Evolutionary conservation across 2,888 invertebrate species (phyloP).

Genomic region (Biston stratarius): DNA sequence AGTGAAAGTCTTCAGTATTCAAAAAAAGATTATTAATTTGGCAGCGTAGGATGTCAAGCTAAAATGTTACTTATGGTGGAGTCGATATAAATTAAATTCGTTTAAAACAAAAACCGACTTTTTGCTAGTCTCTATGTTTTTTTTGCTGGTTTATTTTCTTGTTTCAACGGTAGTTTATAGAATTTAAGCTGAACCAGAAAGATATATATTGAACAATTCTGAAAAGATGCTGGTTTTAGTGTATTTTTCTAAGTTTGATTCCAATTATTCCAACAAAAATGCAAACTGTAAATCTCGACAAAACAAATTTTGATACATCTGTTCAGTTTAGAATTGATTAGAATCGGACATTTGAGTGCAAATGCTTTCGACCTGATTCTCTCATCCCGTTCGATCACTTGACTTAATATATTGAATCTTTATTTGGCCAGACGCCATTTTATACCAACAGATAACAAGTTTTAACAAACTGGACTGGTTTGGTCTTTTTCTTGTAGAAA

Average conservation of each 20-base stretch:
- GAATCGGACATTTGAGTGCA: constrained; percentile 28
- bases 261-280: neutral
- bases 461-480: constrained; percentile 5
- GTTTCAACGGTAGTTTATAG: too few species aligned
- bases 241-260: constrained; percentile 2
- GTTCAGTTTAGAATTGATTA: constrained; percentile 19
- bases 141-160: too few species aligned
- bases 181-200: too few species aligned
- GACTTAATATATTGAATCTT: constrained; percentile 22
- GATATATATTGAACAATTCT: too few species aligned
- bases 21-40: too few species aligned
- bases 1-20: neutral
- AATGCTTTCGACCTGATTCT: constrained; percentile 37
- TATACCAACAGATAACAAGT: neutral
- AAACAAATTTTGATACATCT: constrained; percentile 19
- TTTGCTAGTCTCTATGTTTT: too few species aligned
- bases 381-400: constrained; percentile 20
- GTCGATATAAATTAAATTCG: too few species aligned
- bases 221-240: neutral
- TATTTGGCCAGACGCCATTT: constrained; percentile 32
- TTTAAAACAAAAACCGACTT: too few species aligned
- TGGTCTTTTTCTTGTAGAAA: too few species aligned
- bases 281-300: neutral
- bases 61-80: too few species aligned
- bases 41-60: too few species aligned